Base-by-base conservation (phyloP, 2,888 invertebrate species). In the Yponomeuta evonymella region DNA sequence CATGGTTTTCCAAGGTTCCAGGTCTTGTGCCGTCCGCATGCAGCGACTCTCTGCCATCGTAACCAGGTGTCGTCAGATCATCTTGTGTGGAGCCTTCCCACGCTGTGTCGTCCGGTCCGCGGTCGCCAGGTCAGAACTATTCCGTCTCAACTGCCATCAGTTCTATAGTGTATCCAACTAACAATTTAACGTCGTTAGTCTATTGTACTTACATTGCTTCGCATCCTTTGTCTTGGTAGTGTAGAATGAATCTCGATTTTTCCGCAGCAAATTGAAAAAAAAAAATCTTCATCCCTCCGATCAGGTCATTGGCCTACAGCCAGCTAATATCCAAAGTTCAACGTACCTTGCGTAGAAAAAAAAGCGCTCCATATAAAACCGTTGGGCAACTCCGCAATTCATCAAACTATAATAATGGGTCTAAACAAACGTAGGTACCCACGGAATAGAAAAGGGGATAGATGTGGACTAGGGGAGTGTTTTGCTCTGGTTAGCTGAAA, bases 381-480 rank as follows among this genome's bases (percentile, higher is more conserved):
- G 63, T 36, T 66, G 51, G 65, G 65, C 51, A 70, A 64, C 30
- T 51, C 65, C 12, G 67, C 70, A 51, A 67, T 70, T 70, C 70
- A 70, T 70, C 70, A 70, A 66, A 70, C 66, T 70, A 51, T 30
- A 70, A 70, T 70, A 70, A 70, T 67, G 67, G 51, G 67, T 33
- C 70, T 63, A 70, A 70, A 70, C 70, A 70, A 70, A 70, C 70
- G 12, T n/a, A 48, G 65, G 62, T n/a, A n/a, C 43, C n/a, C 30
- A 43, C 29, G 68, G 67, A 33, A 67, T 58, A 66, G 70, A 15
- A 51, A 43, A n/a, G 70, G 70, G 70, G 48, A 36, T 83, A 83
- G 83, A 83, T 82, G 82, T 78, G 79, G 75, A 79, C 81, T 83
- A 84, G 87, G 87, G 87, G 86, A 82, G 77, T 72, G 72, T 72